Conservation (phyloP, 1,140 invertebrate genomes). For the Zaprionus vittiger region DNA sequence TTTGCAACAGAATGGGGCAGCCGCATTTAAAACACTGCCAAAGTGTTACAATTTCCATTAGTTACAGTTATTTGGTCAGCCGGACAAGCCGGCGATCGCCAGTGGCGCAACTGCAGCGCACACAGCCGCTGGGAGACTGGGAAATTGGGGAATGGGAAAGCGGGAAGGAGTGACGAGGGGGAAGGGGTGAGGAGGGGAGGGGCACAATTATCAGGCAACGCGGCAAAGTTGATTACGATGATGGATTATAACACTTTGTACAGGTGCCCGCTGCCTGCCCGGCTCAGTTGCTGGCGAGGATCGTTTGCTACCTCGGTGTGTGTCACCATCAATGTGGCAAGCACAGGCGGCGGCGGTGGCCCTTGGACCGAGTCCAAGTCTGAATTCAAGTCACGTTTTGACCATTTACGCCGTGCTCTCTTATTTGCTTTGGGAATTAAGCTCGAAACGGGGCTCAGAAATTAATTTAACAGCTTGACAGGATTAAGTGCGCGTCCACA, state of each 20-base stretch:
- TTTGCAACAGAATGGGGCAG: conserved; percentile 13
- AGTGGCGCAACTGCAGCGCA: conserved; percentile 48
- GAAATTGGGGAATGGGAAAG: background rate
- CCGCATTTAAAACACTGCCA: conserved; percentile 71
- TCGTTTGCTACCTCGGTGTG: background rate
- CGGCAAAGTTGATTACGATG: conserved; percentile 76
- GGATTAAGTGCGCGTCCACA: conserved; percentile 58
- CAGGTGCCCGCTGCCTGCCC: conserved; percentile 19
- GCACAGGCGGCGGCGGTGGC: background rate
- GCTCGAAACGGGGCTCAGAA: conserved; percentile 48
- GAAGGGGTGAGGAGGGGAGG: background rate
- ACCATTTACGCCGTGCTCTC: conserved; percentile 39
- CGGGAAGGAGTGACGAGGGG: background rate
- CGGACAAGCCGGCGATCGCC: conserved; percentile 29
- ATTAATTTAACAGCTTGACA: conserved; percentile 82
- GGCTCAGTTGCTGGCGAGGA: background rate
- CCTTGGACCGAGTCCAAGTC: background rate
- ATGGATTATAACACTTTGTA: conserved; percentile 80
- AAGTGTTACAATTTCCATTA: conserved; percentile 83
- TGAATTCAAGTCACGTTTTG: conserved; percentile 43
- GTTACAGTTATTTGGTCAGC: conserved; percentile 75
- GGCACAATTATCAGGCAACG: conserved; percentile 59
- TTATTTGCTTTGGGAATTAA: conserved; percentile 51
- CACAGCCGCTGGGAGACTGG: background rate
- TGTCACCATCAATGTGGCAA: background rate